Conservation (phyloP, 2,888 invertebrate genomes). For the Neoascia interrupta region DNA sequence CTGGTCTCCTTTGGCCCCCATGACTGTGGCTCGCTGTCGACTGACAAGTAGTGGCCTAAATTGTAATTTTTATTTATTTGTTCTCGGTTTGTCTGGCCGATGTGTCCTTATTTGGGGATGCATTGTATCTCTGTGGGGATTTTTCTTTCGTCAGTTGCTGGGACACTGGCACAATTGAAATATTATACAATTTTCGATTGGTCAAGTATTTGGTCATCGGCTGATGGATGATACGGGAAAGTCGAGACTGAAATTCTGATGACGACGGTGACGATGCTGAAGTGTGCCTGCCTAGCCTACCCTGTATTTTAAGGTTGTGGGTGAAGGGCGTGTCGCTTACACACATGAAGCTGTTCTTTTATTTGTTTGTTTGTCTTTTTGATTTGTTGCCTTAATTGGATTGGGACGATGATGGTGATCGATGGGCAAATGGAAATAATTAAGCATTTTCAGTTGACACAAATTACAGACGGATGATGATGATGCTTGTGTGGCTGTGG, state of each 20-base stretch:
- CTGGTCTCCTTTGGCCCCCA: no score
- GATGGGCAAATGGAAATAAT: slow-evolving; percentile 39
- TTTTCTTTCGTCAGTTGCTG: no score
- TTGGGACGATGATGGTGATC: slow-evolving; percentile 23
- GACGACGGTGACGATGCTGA: slow-evolving; percentile 2
- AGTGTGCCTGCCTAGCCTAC: slow-evolving; percentile 1
- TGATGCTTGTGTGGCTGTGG: no score
- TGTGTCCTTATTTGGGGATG: no score
- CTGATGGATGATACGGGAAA: slow-evolving; percentile 27
- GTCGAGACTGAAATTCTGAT: slow-evolving; percentile 7
- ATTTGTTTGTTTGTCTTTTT: slow-evolving; percentile 46
- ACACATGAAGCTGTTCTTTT: slow-evolving; percentile 27
- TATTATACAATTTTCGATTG: slow-evolving; percentile 13
- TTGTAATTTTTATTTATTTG: no score
- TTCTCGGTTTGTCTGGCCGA: no score
- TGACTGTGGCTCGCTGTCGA: no score
- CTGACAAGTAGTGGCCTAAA: no score
- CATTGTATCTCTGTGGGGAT: background rate
- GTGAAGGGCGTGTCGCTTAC: slow-evolving; percentile 23
- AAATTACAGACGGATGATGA: no score
- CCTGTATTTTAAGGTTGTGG: slow-evolving; percentile 14
- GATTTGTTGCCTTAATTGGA: slow-evolving; percentile 55
- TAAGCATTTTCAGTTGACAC: slow-evolving; percentile 46
- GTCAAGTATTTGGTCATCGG: slow-evolving; percentile 7
- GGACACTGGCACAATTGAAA: no score